Evolutionary conservation across 2,888 invertebrate genomes (phyloP), one percentile per base, ranked within the genome.

Genomic region (Parapristionchus giblindavisi): DNA sequence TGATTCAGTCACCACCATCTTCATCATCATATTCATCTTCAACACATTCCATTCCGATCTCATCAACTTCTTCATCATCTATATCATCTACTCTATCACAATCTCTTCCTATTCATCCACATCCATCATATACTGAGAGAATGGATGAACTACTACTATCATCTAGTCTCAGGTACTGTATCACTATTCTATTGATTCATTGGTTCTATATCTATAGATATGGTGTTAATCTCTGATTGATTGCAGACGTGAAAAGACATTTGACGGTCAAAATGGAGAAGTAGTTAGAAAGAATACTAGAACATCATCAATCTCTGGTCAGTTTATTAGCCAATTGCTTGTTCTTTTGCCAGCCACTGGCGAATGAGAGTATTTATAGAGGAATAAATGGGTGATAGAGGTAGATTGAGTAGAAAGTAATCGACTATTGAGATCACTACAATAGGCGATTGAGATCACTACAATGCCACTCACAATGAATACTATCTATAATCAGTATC

Each of bases 91-190:
- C 17, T 21, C 14, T 56, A 6, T 17, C 40, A 1, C 54, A n/a
- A 56, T 71, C 56, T 1, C 11, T 71, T n/a, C 52, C 29, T 29
- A 71, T 29, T 71, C 40, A 36, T 36, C 38, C 70, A 32, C 40
- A 11, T 38, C 56, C 8, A 38, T 68, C 68, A 24, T 68, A 52
- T 27, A 68, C 68, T 34, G 68, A 68, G 51, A 51, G 68, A 58
- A 71, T 73, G 73, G 73, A 73, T 51, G 73, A 73, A 61, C 61
- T 73, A 43, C 73, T 73, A 1, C 73, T 73, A 1, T 73, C 73
- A 3, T 73, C 73, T 43, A 73, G 73, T 51, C 73, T 73, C 43
- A 40, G 61, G 73, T 73, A 71, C 40, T 32, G 40, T 56, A 51
- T 52, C n/a, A 52, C 21, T 17, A 52, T 21, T 21, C 52, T 24